Evolutionary conservation across 2,797 vertebrate genomes (phyloP).

Genomic region (Eulemur albifrons): DNA sequence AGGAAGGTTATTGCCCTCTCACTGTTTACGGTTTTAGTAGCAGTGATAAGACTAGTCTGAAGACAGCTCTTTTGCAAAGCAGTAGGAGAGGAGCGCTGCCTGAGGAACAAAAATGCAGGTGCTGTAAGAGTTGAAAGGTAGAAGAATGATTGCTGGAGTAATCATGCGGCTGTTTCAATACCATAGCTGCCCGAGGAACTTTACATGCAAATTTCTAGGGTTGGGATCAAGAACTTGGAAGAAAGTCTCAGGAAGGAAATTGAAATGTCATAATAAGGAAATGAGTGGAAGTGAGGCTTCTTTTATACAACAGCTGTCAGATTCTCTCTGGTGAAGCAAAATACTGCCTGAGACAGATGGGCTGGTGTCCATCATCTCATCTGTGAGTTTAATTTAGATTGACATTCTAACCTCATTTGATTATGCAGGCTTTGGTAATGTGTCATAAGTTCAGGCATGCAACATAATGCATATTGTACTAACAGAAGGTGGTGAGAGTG

Average conservation of each 20-base stretch:
- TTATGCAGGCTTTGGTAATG: background rate
- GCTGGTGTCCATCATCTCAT: background rate
- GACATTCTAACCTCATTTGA: background rate
- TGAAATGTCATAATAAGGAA: constrained; percentile 46
- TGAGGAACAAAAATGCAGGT: constrained; percentile 8
- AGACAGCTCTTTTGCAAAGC: constrained; percentile 35
- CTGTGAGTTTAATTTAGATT: constrained; percentile 37
- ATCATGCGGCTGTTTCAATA: constrained; percentile 61
- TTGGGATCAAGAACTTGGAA: constrained; percentile 58
- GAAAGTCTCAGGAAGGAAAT: constrained; percentile 57
- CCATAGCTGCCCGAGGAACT: background rate
- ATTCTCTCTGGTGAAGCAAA: constrained; percentile 35
- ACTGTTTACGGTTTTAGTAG: constrained; percentile 45
- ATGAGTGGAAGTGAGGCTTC: constrained; percentile 28
- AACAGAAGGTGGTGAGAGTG: background rate
- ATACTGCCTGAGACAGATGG: background rate
- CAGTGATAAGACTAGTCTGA: background rate
- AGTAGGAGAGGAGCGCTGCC: background rate
- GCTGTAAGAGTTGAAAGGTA: constrained; percentile 9
- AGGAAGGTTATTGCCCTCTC: constrained; percentile 31
- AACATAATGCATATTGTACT: background rate
- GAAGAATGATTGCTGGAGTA: constrained; percentile 30
- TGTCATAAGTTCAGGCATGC: background rate
- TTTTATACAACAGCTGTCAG: constrained; percentile 53
- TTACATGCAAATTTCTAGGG: constrained; percentile 46